phyloP scores from a whole-genome alignment of 37 sponge, comb jelly and placozoan species.

The Aphrocallistes beatrix region DNA sequence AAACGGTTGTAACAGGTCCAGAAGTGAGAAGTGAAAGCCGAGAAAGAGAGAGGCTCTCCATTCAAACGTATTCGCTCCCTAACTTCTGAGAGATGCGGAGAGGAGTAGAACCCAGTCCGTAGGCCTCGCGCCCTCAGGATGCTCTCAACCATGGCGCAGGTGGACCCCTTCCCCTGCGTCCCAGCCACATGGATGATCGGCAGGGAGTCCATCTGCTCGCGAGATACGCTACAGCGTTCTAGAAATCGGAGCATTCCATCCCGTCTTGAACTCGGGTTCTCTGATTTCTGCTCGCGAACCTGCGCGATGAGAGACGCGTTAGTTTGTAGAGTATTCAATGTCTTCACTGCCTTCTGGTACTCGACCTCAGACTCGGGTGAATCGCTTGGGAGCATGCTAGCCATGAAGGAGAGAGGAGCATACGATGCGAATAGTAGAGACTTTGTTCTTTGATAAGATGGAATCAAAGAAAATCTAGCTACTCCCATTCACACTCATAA shows the following conservation, averaged over 20 bases:
- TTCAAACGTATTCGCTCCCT: slow-evolving; percentile 87
- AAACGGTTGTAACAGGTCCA: slow-evolving; percentile 57
- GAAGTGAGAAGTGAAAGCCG: slow-evolving; percentile 60
- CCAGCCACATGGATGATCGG: slow-evolving; percentile 64
- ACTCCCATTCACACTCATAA: background rate
- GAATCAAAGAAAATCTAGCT: background rate
- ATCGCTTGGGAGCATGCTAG: background rate
- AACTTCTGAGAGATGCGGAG: slow-evolving; percentile 85
- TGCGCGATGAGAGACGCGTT: slow-evolving; percentile 29
- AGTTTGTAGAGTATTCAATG: slow-evolving; percentile 60
- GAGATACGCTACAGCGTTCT: slow-evolving; percentile 9
- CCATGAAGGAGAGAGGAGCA: too few species aligned
- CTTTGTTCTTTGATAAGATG: too few species aligned
- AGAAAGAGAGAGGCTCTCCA: slow-evolving; percentile 62
- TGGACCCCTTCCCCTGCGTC: slow-evolving; percentile 89
- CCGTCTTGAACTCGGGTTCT: background rate
- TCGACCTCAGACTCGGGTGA: background rate
- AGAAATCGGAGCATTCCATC: background rate
- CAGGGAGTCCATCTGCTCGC: slow-evolving; percentile 26
- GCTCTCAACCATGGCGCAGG: slow-evolving; percentile 77
- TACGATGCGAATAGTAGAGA: too few species aligned
- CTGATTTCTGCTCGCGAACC: background rate
- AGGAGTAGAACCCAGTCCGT: slow-evolving; percentile 78
- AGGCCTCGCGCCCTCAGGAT: slow-evolving; percentile 49
- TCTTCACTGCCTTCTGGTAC: slow-evolving; percentile 38